Evolutionary conservation across 1,140 invertebrate species (phyloP), one percentile per base, ranked within the genome.

Genomic region (Dryas iulia): DNA sequence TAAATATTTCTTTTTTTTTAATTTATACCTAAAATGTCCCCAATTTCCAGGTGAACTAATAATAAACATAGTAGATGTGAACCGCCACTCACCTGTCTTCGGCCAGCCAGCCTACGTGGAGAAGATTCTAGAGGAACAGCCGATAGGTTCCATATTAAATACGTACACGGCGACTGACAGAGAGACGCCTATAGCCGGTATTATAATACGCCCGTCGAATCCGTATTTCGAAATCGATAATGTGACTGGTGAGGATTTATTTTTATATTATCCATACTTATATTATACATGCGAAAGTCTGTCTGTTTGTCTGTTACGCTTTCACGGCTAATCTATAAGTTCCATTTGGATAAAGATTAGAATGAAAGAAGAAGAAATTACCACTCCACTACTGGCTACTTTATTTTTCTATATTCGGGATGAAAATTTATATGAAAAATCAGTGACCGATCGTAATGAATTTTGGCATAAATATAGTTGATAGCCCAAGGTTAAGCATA

Each of bases 41-140:
- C n/a, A n/a, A 39, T 4, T 86, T 75, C 52, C 84, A 95, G 96
- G 97, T 25, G 94, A 95, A 59, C 88, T 98, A 4, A 95, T 98
- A 64, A 95, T 98, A 24, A 97, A 95, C 1, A 96, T 98, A 52
- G 95, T 97, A 30, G 97, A 98, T 83, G 95, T 95, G n/a, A 95
- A 95, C 75, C 93, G 94, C 53, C 92, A 93, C 67, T 93, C 94
- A 6, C 94, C 94, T 6, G 96, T 95, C 0, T 93, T 93, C 77
- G 94, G 94, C 39, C 94, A 95, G 78, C 95, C 94, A 5, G 93
- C 89, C 53, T 96, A 96, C 82, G 93, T 90, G 67, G 93, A 95
- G 79, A 95, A 95, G 72, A 93, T 98, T 69, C 92, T 95, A 58
- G 97, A 98, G 91, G 97, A 98, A 87, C 95, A 96, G 75, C 96